These are phyloP conservation scores for Drosophila cognata DNA, from an alignment of 2,888 invertebrate genomes.

Conservation along the genomic window DNA sequence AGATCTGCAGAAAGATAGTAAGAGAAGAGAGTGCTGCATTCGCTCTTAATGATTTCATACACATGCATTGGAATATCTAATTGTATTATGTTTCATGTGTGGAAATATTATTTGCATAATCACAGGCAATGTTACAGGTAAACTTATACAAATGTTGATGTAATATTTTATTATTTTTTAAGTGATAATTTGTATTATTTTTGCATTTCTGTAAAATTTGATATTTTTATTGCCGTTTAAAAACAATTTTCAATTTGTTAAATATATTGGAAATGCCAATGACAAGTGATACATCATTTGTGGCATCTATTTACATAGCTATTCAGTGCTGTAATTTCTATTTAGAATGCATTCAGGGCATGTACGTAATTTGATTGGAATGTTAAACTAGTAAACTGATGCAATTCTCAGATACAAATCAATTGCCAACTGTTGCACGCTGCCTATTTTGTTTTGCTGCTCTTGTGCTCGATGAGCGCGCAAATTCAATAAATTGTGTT, in stretches of 20 bases:
- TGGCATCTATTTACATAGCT: constrained; percentile 32
- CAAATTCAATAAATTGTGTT: constrained; percentile 72
- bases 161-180: background rate
- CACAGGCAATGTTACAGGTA: background rate
- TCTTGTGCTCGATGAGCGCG: constrained; percentile 39
- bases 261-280: constrained; percentile 9
- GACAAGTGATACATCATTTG: constrained; percentile 37
- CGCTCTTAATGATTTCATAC: too few species aligned
- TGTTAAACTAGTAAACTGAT: constrained; percentile 52
- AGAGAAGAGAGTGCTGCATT: background rate
- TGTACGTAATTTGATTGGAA: constrained; percentile 50
- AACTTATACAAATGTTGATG: background rate
- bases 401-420: constrained; percentile 55
- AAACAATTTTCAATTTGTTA: background rate
- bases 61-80: background rate
- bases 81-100: background rate
- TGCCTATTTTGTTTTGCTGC: constrained; percentile 15
- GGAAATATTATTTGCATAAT: background rate
- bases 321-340: constrained; percentile 5
- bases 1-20: constrained; percentile 1
- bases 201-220: background rate
- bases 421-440: constrained; percentile 60
- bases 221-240: background rate
- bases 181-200: background rate
- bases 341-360: constrained; percentile 28